Percentiles rank a stretch among this genome's conserved stretches.
Evolutionary conservation across 2,113 vertebrate species (phyloP).

Genomic region (Acanthisitta chloris): DNA sequence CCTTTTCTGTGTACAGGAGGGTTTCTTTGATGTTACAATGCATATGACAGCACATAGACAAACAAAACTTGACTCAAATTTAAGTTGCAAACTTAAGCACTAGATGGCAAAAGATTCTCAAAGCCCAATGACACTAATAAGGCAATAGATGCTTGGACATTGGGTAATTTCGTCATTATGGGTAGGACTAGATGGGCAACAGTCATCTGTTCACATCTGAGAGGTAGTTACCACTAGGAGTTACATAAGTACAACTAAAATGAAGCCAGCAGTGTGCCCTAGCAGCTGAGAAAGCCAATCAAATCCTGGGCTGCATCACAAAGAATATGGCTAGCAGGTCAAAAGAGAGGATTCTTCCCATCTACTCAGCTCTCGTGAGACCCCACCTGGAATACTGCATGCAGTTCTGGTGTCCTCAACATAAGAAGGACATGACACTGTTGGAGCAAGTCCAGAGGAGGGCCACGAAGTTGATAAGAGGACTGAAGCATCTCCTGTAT

Average conservation of each 20-base stretch:
- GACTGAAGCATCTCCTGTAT: too few relatives aligned
- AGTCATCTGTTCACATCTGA: neutral
- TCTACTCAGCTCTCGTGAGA: too few relatives aligned
- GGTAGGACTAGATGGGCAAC: neutral
- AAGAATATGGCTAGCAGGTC: too few relatives aligned
- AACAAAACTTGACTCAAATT: neutral
- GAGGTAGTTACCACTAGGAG: neutral
- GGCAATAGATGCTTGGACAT: neutral
- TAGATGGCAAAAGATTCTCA: neutral
- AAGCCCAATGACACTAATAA: fast-evolving
- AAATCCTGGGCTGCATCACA: too few relatives aligned
- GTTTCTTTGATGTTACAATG: neutral
- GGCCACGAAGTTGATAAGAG: too few relatives aligned
- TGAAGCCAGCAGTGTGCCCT: too few relatives aligned
- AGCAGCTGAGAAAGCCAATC: too few relatives aligned
- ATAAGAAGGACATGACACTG: too few relatives aligned
- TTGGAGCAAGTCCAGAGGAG: too few relatives aligned
- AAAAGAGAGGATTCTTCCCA: too few relatives aligned
- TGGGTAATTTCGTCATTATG: neutral
- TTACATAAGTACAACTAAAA: neutral
- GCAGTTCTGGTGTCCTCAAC: too few relatives aligned
- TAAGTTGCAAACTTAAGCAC: neutral
- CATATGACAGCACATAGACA: fast-evolving
- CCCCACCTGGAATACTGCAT: too few relatives aligned
- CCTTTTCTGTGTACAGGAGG: neutral